Percentiles rank a stretch among this genome's conserved stretches.
Evolutionary conservation across 2,113 vertebrate species (phyloP).

Genomic region (Chloebia gouldiae): DNA sequence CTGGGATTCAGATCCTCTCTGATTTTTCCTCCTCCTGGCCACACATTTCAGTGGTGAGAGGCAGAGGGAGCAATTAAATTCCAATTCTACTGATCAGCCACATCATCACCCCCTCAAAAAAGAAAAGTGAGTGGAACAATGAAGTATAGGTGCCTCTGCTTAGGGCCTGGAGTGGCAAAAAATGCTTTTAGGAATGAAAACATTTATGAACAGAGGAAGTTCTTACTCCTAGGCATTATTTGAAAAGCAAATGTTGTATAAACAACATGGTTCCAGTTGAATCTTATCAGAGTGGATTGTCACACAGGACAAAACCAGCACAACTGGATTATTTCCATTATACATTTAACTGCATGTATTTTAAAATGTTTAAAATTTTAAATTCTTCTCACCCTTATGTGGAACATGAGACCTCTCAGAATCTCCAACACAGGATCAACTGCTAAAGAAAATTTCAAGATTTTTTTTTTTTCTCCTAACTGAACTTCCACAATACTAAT

Average conservation of each 20-base stretch:
- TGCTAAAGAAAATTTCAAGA: neutral
- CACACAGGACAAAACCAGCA: neutral
- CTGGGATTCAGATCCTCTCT: neutral
- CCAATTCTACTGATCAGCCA: neutral
- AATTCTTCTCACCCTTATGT: neutral
- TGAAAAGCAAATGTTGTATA: neutral
- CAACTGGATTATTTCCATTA: neutral
- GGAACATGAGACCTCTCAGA: neutral
- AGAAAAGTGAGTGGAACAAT: neutral
- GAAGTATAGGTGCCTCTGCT: neutral
- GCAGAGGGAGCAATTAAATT: neutral
- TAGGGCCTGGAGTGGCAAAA: neutral
- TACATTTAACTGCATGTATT: neutral
- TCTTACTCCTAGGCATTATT: neutral
- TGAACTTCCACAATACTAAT: neutral
- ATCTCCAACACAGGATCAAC: neutral
- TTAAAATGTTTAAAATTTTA: neutral
- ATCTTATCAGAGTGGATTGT: neutral
- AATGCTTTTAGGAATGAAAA: neutral
- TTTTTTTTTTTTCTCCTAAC: neutral
- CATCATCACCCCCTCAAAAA: neutral
- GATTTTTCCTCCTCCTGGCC: neutral
- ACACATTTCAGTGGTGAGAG: neutral
- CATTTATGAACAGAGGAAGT: neutral
- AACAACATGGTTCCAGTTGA: neutral